These are phyloP conservation scores for Dasypogon diadema DNA, from an alignment of 2,888 invertebrate genomes.

Conservation along the genomic window DNA sequence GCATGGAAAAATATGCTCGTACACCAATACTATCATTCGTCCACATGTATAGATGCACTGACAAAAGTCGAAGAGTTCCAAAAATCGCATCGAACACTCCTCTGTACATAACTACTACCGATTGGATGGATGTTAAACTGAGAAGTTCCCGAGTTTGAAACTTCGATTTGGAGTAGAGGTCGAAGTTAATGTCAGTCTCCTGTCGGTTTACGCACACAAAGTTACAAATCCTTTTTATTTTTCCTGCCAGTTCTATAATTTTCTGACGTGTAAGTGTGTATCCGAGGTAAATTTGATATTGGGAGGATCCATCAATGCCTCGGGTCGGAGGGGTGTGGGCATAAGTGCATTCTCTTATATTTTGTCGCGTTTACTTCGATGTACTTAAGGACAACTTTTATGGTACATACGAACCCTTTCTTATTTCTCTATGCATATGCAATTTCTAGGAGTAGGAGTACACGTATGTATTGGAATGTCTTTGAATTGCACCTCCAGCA, in stretches of 20 bases:
- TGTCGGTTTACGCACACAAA: slow-evolving; percentile 30
- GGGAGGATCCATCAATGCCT: slow-evolving; percentile 32
- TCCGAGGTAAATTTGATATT: slow-evolving; percentile 27
- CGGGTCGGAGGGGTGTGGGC: not conserved
- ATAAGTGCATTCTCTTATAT: slow-evolving; percentile 37
- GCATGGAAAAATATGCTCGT: slow-evolving; percentile 42
- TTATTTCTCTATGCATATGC: slow-evolving; percentile 47
- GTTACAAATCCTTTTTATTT: not conserved
- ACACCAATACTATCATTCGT: slow-evolving; percentile 1
- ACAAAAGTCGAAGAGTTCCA: not conserved
- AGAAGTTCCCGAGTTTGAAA: not conserved
- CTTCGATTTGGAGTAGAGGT: not conserved
- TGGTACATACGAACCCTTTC: slow-evolving; percentile 34
- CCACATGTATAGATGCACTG: slow-evolving; percentile 1
- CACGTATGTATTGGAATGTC: slow-evolving; percentile 40
- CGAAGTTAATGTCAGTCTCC: slow-evolving; percentile 18
- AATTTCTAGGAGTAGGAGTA: slow-evolving; percentile 36
- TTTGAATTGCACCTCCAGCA: slow-evolving; percentile 12
- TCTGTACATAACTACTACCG: too few relatives aligned
- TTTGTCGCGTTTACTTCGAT: slow-evolving; percentile 35
- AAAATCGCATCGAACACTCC: not conserved
- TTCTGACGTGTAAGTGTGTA: slow-evolving; percentile 16
- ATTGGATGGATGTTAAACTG: not conserved
- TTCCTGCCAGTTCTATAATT: slow-evolving; percentile 31
- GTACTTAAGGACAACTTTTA: slow-evolving; percentile 43